Base-by-base conservation (phyloP, 1,140 invertebrate species). In the Solen grandis region DNA sequence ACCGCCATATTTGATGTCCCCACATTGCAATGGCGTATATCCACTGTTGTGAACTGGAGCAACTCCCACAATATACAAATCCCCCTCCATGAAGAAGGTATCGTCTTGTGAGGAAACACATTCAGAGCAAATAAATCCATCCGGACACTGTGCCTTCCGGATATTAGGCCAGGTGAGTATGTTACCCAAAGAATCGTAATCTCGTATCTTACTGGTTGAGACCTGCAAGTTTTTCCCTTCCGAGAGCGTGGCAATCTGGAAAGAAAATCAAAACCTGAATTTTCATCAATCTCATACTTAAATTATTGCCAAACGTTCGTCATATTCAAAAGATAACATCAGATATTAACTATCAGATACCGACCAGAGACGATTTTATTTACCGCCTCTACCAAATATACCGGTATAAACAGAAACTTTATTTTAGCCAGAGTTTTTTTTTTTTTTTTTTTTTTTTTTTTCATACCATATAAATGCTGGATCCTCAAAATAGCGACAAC, bases 51-150 rank as follows among this genome's bases (percentile, higher is more conserved):
- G 77, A 5, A 80, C 77, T 2, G 77, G 77, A 5, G 41, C 77
- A 16, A 80, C 65, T 0, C 77, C 77, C 19, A 80, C 68, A 27
- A 80, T 41, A 50, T 80, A 80, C 66, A 80, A 35, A 41, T 80
- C 77, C 31, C 77, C 77, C 10, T 54, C 31, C 14, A 54, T 63
- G 35, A 65, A 60, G 19, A 63, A 35, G 19, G 69, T 33, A 0
- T 35, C 50, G 38, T 55, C 29, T 22, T 55, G 1, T 35, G 31
- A 31, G n/a, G 41, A 25, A 16, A 38, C 13, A 31, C 77, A 80
- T 25, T 50, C 10, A 8, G 41, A 14, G 27, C 77, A 80, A n/a
- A 62, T 5, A 2, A 14, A 25, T 33, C 68, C 77, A 35, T 63
- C 60, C 1, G 68, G 68, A 29, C 77, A 80, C 38, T 80, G 66